Base-by-base conservation (phyloP, 2,797 vertebrate species). In the Mergus octosetaceus region DNA sequence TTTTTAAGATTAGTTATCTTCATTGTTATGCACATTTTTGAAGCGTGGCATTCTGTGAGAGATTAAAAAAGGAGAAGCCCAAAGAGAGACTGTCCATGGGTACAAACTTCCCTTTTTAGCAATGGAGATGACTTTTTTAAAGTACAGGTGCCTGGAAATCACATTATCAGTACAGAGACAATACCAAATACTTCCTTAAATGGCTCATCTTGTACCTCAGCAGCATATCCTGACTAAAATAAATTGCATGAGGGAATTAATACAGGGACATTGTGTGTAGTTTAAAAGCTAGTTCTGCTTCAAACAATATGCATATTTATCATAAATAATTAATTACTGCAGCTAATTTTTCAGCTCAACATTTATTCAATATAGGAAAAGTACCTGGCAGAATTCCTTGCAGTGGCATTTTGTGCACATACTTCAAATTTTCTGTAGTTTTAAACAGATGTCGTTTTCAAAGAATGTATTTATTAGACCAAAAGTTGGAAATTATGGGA, bases 31-130 rank as follows among this genome's bases (percentile, higher is more conserved):
- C 28, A 51, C 16, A 18, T 49, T 84, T 84, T 61, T 34, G 14
- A 89, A 74, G 22, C 12, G 18, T 3, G 3, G 10, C 13, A 38
- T 68, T 85, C 24, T 79, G 68, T 82, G 7, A 15, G 14, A 90
- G 6, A 27, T 61, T 79, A 7, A 72, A 93, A 85, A 91, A 43
- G 1, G 7, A 64, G n/a, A 84, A 71, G 66, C 6, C 6, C 18
- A 72, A 49, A 7, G 64, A 53, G 20, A 61, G 3, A 57, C 2
- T 36, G 60, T 38, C 49, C 74, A 18, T 28, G 27, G 51, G 51
- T 66, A 95, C 32, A 94, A 93, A 80, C 8, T 93, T 95, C 54
- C 58, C n/a, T 75, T 96, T 95, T 89, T 68, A 89, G 72, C 24
- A 76, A 41, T 6, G 30, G 66, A 93, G 82, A 9, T 32, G 13